These are phyloP conservation scores for Hyla sarda DNA, from an alignment of 2,113 vertebrate species.

Conservation along the genomic window DNA sequence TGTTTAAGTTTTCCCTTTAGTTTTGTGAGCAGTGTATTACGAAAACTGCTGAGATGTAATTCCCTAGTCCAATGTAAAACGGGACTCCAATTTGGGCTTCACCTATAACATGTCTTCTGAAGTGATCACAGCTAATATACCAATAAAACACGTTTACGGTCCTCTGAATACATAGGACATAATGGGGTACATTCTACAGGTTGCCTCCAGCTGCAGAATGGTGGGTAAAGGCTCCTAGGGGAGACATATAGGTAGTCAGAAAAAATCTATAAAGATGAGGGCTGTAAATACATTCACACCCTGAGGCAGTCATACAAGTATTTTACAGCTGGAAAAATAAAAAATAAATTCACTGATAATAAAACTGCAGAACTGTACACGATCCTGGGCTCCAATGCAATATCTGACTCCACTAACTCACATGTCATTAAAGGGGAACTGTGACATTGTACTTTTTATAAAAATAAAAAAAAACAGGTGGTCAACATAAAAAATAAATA, in stretches of 20 bases:
- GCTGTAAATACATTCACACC: neutral
- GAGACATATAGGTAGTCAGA: neutral
- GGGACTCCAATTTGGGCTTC: neutral
- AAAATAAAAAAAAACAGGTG: too few relatives aligned
- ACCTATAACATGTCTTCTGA: neutral
- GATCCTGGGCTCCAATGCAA: neutral
- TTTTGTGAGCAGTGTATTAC: neutral
- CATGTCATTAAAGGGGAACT: too few relatives aligned
- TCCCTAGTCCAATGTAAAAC: neutral
- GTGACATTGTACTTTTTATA: too few relatives aligned
- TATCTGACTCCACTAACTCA: neutral
- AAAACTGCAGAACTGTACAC: neutral
- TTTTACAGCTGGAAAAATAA: neutral
- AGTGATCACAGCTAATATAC: neutral
- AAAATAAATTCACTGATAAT: neutral
- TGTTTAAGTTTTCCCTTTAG: too few relatives aligned
- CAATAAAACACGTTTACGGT: neutral
- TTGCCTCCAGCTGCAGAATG: neutral
- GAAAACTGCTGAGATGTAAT: neutral
- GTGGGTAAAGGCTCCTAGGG: neutral
- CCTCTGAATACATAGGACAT: neutral
- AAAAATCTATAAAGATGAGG: neutral
- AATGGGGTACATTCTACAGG: neutral
- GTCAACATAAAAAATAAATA: too few relatives aligned
- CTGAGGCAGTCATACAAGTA: neutral